Conservation (phyloP, 92 coral and sea anemone genomes). For the Heteractis magnifica region DNA sequence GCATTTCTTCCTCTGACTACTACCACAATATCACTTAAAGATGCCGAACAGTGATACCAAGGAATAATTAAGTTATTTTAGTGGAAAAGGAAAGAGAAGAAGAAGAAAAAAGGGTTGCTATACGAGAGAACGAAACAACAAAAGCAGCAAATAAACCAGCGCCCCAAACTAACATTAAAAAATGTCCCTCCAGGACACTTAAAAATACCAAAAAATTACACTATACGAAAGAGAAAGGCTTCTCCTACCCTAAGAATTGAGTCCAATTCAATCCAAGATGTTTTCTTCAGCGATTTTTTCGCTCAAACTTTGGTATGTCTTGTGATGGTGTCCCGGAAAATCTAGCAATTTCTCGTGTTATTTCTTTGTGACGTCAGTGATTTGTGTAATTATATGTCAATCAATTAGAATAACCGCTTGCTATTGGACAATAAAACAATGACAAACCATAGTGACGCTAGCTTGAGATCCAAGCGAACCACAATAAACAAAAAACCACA, state of each 20-base stretch:
- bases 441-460: conserved; percentile 58
- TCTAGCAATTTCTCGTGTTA: conserved; percentile 82
- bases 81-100: background rate
- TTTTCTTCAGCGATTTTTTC: conserved; percentile 17
- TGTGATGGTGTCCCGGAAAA: conserved; percentile 75
- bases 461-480: conserved; percentile 19
- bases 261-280: conserved; percentile 14
- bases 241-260: conserved; percentile 39
- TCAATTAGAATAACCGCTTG: conserved; percentile 43
- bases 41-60: background rate
- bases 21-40: background rate
- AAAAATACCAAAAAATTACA: background rate
- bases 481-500: conserved; percentile 31
- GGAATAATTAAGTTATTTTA: background rate
- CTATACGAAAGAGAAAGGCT: background rate
- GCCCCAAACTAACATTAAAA: conserved; percentile 47
- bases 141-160: conserved; percentile 85
- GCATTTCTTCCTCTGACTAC: background rate
- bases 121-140: conserved; percentile 65
- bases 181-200: background rate
- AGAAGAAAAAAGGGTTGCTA: conserved; percentile 64
- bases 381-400: conserved; percentile 61
- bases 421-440: conserved; percentile 75
- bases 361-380: conserved; percentile 90
- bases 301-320: conserved; percentile 32